Base-by-base conservation (phyloP, 2,888 invertebrate species). In the Caenorhabditis macrosperma region DNA sequence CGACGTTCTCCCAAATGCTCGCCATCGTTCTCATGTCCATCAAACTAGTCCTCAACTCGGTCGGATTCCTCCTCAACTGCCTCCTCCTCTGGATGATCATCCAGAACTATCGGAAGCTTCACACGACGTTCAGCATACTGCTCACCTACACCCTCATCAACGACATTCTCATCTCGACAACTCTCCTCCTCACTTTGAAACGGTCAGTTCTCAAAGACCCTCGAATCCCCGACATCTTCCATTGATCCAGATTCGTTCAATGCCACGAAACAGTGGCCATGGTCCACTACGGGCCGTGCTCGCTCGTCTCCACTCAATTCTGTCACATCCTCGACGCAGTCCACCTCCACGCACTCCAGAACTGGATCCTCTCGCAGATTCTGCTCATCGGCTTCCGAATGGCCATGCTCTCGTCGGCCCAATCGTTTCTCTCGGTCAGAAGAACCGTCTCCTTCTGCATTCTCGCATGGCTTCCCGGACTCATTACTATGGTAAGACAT, bases 341-440 rank as follows among this genome's bases (percentile, higher is more conserved):
- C 6, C 78, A 78, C 30, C 52, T 78, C 9, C 78, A 78, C 46
- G 78, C 78, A 1, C 66, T 78, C 7, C 66, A 71, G 38, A 78
- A 78, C 33, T 78, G 78, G 78, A 78, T 78, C 12, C 38, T 78
- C 12, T 71, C 71, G 1, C 78, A 78, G n/a, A 78, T 78, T 44
- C 66, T 78, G 22, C 28, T 78, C n/a, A 78, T 78, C 41, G 71
- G 60, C 24, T 78, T 71, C 48, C 78, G 78, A 35, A 78, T 66
- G 4, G 71, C 78, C 10, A 71, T 71, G 52, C 26, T 78, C 17
- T 74, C 74, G 28, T 74, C 64, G 10, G 74, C 64, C 15, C 74
- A 64, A 22, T 64, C 64, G 10, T 74, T 74, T 26, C 64, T 74
- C 20, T 74, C 74, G 5, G 64, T 74, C n/a, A 63, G 55, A 9